Percentiles rank a stretch among this genome's conserved stretches.
Conservation (phyloP, 2,113 vertebrate genomes). For the Seriola rivoliana region DNA sequence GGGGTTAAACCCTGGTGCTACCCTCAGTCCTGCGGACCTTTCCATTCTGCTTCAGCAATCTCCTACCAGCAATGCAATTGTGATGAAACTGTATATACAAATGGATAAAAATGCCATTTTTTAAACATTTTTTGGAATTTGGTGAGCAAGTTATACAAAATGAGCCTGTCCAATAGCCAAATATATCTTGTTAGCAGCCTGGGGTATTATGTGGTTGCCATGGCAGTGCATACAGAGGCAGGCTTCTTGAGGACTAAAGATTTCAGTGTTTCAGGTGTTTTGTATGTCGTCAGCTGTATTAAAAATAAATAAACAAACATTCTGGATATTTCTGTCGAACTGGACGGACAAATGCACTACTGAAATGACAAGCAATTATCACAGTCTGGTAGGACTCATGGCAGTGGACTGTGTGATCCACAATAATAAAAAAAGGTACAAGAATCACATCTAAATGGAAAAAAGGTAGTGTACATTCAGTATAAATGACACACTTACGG, state of each 20-base stretch:
- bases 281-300: no score
- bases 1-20: no score
- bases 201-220: neutral
- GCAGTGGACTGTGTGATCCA: neutral
- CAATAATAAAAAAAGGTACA: neutral
- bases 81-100: neutral
- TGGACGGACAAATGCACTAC: neutral
- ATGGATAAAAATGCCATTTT: neutral
- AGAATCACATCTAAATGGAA: neutral
- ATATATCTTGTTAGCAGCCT: neutral
- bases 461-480: no score
- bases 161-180: no score
- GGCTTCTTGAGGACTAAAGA: no score
- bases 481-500: neutral
- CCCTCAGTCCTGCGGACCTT: no score
- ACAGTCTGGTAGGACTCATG: neutral
- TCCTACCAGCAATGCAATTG: neutral
- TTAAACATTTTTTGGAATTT: no score
- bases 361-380: neutral
- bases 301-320: neutral
- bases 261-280: no score
- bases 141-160: neutral
- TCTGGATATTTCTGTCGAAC: neutral
- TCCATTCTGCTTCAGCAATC: neutral
- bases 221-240: neutral